Evolutionary conservation across 2,113 vertebrate genomes (phyloP).

Genomic region (Heteronetta atricapilla): DNA sequence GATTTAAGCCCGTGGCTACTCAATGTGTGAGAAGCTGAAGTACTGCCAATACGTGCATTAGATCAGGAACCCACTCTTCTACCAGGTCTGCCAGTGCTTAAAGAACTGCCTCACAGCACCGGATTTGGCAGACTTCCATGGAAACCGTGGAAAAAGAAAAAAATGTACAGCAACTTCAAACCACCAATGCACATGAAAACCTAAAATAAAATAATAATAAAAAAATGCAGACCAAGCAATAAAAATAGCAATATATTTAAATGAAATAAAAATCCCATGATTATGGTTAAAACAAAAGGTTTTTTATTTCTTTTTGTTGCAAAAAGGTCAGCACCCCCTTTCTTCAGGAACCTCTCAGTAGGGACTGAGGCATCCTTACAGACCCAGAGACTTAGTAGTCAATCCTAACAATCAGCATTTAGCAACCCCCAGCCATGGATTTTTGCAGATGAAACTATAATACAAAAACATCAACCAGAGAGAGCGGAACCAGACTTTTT

Average conservation of each 20-base stretch:
- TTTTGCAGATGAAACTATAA: background rate
- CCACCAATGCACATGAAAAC: too few species aligned
- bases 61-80: background rate
- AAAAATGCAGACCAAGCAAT: background rate
- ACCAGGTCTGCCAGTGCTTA: background rate
- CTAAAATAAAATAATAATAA: too few species aligned
- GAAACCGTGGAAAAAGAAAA: too few species aligned
- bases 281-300: background rate
- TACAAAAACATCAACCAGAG: background rate
- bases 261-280: background rate
- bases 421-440: background rate
- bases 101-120: too few species aligned
- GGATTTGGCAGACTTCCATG: too few species aligned
- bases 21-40: background rate
- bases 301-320: background rate
- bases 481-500: background rate
- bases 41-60: rapidly evolving
- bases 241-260: background rate
- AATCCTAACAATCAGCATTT: background rate
- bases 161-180: too few species aligned
- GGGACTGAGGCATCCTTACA: background rate
- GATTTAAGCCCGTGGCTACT: background rate
- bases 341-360: background rate
- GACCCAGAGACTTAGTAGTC: background rate
- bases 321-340: background rate